These are phyloP conservation scores for Ricordea florida DNA, from an alignment of 92 coral and sea anemone species.

Conservation along the genomic window DNA sequence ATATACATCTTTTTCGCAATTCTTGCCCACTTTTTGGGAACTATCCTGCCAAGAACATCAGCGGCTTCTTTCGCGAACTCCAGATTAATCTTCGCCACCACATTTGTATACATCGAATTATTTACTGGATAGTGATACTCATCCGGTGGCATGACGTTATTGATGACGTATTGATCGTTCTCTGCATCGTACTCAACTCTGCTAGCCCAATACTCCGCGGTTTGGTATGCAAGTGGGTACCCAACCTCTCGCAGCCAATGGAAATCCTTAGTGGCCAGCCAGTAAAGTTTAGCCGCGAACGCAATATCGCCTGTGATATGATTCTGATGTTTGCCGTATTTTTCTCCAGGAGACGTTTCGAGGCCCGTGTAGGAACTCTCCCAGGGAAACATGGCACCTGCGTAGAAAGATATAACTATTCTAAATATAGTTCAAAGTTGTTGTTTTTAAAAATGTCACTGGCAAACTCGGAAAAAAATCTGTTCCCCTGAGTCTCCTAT, in stretches of 20 bases:
- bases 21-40: constrained; percentile 60
- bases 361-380: constrained; percentile 85
- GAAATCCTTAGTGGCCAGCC: constrained; percentile 77
- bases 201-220: constrained; percentile 93
- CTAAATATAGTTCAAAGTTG: no score
- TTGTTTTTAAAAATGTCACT: no score
- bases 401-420: not conserved
- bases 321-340: constrained; percentile 77
- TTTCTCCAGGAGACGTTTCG: constrained; percentile 86
- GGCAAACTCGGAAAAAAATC: no score
- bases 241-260: constrained; percentile 73
- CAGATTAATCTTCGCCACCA: constrained; percentile 82
- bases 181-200: constrained; percentile 63
- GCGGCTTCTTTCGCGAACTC: constrained; percentile 77
- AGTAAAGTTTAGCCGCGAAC: constrained; percentile 73
- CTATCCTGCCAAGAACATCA: constrained; percentile 56
- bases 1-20: constrained; percentile 78
- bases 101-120: constrained; percentile 83
- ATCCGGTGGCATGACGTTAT: constrained; percentile 93
- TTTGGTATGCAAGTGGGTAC: constrained; percentile 75
- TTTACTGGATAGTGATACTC: constrained; percentile 91
- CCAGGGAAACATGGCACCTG: constrained; percentile 97
- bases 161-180: constrained; percentile 68
- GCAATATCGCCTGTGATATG: constrained; percentile 91
- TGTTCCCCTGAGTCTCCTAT: no score